Percentiles rank a stretch among this genome's conserved stretches.
phyloP scores from a whole-genome alignment of 2,888 invertebrate genomes.

The Acrobasis suavella region DNA sequence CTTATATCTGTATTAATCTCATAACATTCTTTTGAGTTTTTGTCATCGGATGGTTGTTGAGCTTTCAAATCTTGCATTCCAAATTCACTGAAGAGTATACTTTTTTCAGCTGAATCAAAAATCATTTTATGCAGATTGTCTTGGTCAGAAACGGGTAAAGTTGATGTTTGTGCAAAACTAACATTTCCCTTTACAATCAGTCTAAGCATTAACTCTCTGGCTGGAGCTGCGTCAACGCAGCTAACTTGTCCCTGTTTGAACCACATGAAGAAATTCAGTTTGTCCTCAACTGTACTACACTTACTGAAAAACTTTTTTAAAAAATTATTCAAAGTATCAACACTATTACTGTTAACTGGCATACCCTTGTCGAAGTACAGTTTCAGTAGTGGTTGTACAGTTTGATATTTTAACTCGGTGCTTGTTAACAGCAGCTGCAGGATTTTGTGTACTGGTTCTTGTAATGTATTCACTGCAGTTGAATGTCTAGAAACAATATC shows the following conservation, averaged over 20 bases:
- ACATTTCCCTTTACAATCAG: constrained; percentile 63
- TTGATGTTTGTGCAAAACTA: constrained; percentile 21
- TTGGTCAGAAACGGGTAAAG: constrained; percentile 25
- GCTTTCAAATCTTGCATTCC: constrained; percentile 33
- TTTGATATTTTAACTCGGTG: constrained; percentile 52
- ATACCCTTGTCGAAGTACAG: constrained; percentile 68
- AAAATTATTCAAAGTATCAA: constrained; percentile 55
- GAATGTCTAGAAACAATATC: constrained; percentile 57
- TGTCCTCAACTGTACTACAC: constrained; percentile 51
- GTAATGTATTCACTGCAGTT: constrained; percentile 46
- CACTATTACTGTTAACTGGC: constrained; percentile 58
- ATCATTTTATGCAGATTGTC: constrained; percentile 49
- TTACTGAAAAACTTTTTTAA: constrained; percentile 63
- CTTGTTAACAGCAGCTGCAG: constrained; percentile 54
- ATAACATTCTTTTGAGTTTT: constrained; percentile 32
- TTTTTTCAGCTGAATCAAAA: constrained; percentile 56
- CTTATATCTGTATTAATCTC: constrained; percentile 47
- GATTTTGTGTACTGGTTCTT: constrained; percentile 59
- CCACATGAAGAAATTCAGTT: constrained; percentile 60
- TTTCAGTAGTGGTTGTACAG: constrained; percentile 59
- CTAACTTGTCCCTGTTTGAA: constrained; percentile 47
- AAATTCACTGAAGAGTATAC: constrained; percentile 66
- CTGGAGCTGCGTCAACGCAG: constrained; percentile 36
- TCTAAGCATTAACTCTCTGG: constrained; percentile 53
- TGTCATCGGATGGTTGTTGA: constrained; percentile 6